A percentile compares a stretch with the other conserved stretches of the same genome.
phyloP scores from a whole-genome alignment of 2,888 invertebrate genomes.

The Adelognathus sp. region DNA sequence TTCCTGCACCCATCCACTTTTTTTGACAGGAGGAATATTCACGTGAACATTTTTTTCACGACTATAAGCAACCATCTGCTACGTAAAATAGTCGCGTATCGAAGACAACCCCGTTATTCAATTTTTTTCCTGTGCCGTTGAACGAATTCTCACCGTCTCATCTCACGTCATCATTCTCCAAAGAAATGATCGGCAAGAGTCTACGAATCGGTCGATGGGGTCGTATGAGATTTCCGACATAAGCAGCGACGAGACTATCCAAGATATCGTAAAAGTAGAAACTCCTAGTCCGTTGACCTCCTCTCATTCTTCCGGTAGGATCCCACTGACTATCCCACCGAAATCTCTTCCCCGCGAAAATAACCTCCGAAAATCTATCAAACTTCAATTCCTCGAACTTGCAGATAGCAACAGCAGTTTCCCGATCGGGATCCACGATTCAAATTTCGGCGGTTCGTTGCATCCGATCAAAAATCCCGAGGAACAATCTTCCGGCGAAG shows the following conservation, averaged over 20 bases:
- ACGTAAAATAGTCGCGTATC: not conserved
- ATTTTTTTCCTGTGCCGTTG: not conserved
- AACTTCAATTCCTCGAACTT: not conserved
- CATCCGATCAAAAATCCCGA: not conserved
- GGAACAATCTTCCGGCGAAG: not conserved
- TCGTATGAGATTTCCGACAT: conserved; percentile 27
- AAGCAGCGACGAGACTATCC: conserved; percentile 36
- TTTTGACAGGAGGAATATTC: too few species aligned
- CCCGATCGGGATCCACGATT: conserved; percentile 43
- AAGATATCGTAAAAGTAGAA: conserved; percentile 22
- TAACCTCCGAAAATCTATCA: not conserved
- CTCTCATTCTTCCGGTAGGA: conserved; percentile 46
- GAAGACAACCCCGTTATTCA: not conserved
- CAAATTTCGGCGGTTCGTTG: not conserved
- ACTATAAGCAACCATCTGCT: too few species aligned
- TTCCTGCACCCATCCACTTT: too few species aligned
- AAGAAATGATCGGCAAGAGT: not conserved
- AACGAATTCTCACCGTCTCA: not conserved
- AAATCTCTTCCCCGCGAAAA: not conserved
- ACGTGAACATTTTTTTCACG: too few species aligned
- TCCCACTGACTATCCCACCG: not conserved
- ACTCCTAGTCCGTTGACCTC: conserved; percentile 56
- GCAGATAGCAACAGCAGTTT: conserved; percentile 42
- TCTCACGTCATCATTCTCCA: not conserved
- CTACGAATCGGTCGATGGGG: conserved; percentile 38